phyloP scores from a whole-genome alignment of 2,797 vertebrate species.

The Decapterus maruadsi region DNA sequence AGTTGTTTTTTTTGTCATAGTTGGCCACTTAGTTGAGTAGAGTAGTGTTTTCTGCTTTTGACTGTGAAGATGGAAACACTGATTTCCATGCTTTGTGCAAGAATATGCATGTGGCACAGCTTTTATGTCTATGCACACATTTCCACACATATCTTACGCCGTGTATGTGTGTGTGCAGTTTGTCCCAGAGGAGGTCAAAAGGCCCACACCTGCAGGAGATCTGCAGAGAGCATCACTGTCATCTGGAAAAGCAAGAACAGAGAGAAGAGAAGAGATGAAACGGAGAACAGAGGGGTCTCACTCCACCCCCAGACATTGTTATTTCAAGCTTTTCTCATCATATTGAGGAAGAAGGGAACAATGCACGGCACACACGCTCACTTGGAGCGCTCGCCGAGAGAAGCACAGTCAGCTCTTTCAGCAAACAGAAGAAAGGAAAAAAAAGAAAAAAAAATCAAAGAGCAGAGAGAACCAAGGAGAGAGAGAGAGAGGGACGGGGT shows the following conservation, averaged over 20 bases:
- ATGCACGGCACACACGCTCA: constrained; percentile 56
- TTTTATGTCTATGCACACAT: constrained; percentile 5
- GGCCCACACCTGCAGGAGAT: constrained; percentile 74
- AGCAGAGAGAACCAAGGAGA: constrained; percentile 54
- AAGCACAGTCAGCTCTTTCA: constrained; percentile 74
- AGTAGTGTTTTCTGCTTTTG: constrained; percentile 32
- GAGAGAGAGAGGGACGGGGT: constrained; percentile 43
- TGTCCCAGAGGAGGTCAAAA: constrained; percentile 52
- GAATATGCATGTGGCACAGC: constrained; percentile 10
- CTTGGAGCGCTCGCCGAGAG: constrained; percentile 46
- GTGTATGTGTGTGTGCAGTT: constrained; percentile 29
- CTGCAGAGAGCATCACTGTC: constrained; percentile 71
- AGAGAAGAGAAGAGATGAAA: constrained; percentile 71
- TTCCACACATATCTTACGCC: not conserved
- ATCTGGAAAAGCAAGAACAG: constrained; percentile 71
- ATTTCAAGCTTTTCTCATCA: constrained; percentile 81
- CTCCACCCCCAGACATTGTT: constrained; percentile 74
- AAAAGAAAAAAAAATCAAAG: constrained; percentile 63
- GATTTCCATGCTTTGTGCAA: constrained; percentile 8
- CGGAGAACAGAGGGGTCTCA: constrained; percentile 65
- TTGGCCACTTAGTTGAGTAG: constrained; percentile 19
- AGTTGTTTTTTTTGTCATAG: not conserved
- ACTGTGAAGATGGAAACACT: constrained; percentile 25
- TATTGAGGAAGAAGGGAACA: constrained; percentile 65
- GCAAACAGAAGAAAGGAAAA: constrained; percentile 57